Base-by-base conservation (phyloP, 2,888 invertebrate genomes). In the Cryptocephalus primarius region DNA sequence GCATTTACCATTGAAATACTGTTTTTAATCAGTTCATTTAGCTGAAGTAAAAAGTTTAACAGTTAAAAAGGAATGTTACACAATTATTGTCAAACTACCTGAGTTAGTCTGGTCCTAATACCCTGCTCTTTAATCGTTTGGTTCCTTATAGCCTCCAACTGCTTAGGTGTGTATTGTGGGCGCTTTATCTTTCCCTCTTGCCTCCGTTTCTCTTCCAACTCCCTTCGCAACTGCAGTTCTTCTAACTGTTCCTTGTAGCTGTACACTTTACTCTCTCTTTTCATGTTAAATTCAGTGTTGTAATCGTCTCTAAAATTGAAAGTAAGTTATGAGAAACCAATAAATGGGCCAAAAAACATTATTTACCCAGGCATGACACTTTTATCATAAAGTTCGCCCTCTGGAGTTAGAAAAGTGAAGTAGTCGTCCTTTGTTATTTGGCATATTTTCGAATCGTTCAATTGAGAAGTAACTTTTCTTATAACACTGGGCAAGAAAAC, bases 221-320 rank as follows among this genome's bases (percentile, higher is more conserved):
- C 95, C 50, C 91, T 81, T n/a, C 89, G 76, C 45, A 96, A 73
- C 64, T 95, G 91, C 55, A 93, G 69, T 67, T 97, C 97, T 62
- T 95, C 96, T 62, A 93, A 76, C 67, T 99, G 97, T 51, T 97
- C 97, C 65, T 93, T 91, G 68, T 91, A 95, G 51, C 93, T 92
- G 69, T 97, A 97, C 1, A 85, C 89, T 71, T 95, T 96, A 68
- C 92, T 96, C 68, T 97, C 97, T 11, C 95, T 78, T 69, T 91
- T 93, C 67, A 96, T 77, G 60, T 96, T 94, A 75, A 80, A 82
- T 42, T 70, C 68, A 43, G 71, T 69, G 47, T 70, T 71, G 45
- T 72, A 73, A 48, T 74, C 72, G 48, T 69, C 72, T n/a, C 72
- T 68, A 48, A 39, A 61, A 56, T 47, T 40, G 14, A 43, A 31